These are phyloP conservation scores for Tachuris rubrigastra DNA, from an alignment of 2,113 vertebrate species.

Conservation along the genomic window DNA sequence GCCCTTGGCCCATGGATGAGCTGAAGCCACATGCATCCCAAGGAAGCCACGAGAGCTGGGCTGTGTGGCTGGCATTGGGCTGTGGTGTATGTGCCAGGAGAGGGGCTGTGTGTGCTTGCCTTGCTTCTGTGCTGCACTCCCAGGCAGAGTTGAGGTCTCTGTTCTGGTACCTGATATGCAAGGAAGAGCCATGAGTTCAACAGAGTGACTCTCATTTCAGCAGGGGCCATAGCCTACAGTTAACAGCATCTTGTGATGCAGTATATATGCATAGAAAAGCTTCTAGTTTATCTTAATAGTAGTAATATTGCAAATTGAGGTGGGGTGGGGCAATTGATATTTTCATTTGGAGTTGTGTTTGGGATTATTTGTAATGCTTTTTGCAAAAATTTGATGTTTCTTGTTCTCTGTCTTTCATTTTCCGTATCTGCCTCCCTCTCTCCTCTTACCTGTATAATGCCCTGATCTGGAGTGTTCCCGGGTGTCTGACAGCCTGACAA, in stretches of 20 bases:
- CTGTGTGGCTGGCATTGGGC: background rate
- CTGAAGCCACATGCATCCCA: too few relatives aligned
- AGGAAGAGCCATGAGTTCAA: background rate
- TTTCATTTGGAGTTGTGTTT: background rate
- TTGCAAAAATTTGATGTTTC: background rate
- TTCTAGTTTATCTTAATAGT: background rate
- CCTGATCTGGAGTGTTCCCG: background rate
- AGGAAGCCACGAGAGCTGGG: background rate
- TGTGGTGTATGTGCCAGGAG: background rate
- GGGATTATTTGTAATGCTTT: background rate
- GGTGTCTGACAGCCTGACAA: background rate
- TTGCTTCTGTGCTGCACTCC: background rate
- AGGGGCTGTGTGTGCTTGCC: background rate
- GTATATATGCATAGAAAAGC: background rate
- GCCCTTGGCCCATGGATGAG: background rate
- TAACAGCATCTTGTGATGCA: background rate
- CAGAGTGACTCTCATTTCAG: background rate
- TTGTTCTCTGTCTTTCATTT: background rate
- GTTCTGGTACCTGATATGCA: background rate
- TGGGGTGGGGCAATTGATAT: accelerated
- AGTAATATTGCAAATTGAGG: background rate
- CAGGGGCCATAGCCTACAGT: accelerated
- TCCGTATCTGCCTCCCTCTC: background rate
- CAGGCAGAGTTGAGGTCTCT: background rate
- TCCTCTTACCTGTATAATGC: background rate